phyloP scores from a whole-genome alignment of 2,888 invertebrate species.

The Ectemnius lituratus region DNA sequence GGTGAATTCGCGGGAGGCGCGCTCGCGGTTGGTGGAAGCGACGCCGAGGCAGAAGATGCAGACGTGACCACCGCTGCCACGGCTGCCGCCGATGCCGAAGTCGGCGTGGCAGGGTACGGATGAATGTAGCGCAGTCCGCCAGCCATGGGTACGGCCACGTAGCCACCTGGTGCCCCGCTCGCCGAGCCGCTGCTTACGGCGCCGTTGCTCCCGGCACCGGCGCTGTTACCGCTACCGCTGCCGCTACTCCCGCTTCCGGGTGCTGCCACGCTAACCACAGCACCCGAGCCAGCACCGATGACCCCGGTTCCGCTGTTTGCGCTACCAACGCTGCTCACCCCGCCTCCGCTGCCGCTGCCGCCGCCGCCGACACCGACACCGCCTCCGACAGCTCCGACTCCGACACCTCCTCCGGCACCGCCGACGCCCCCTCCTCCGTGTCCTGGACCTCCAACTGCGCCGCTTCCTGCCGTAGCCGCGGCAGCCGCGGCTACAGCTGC shows the following conservation, averaged over 20 bases:
- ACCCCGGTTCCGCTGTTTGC: conserved; percentile 34
- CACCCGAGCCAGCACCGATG: conserved; percentile 39
- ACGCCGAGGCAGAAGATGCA: conserved; percentile 67
- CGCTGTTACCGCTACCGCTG: conserved; percentile 39
- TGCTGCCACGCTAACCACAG: conserved; percentile 30
- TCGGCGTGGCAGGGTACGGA: conserved; percentile 74
- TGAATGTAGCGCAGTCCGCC: conserved; percentile 74
- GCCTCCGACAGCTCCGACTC: conserved; percentile 38
- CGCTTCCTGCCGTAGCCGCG: conserved; percentile 47
- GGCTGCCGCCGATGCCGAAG: conserved; percentile 61
- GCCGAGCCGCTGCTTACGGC: conserved; percentile 71
- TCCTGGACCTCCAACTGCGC: conserved; percentile 41
- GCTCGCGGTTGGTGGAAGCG: conserved; percentile 48
- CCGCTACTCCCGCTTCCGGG: conserved; percentile 44
- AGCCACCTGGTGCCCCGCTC: conserved; percentile 48
- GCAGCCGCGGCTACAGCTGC: conserved; percentile 49
- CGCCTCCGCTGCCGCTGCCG: conserved; percentile 23
- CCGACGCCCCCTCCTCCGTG: conserved; percentile 47
- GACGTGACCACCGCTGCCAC: conserved; percentile 55
- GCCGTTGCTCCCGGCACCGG: conserved; percentile 40
- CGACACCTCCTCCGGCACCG: conserved; percentile 15
- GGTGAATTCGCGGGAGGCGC: conserved; percentile 65
- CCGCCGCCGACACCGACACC: conserved; percentile 40
- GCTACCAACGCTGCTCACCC: conserved; percentile 43
- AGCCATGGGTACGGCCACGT: conserved; percentile 78